Percentiles rank a stretch among this genome's conserved stretches.
Conservation (phyloP, 2,888 invertebrate species). For the Coleophora flavipennella region DNA sequence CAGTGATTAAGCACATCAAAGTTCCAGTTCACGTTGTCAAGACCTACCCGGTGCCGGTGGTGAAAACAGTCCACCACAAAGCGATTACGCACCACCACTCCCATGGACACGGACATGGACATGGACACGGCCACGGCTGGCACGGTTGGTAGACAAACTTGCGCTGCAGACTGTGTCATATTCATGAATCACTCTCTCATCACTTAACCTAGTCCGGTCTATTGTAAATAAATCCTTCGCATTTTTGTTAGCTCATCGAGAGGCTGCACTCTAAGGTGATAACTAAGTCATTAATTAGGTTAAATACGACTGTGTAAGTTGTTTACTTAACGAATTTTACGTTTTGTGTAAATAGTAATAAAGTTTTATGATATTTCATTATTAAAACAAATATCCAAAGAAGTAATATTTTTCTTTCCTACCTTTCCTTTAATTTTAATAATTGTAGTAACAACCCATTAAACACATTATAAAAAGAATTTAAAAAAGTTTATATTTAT, state of each 20-base stretch:
- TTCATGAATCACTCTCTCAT: slow-evolving; percentile 10
- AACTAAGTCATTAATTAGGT: slow-evolving; percentile 70
- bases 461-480: too few relatives aligned
- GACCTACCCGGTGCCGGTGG: slow-evolving; percentile 51
- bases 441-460: too few relatives aligned
- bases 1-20: slow-evolving; percentile 65
- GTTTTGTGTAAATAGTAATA: slow-evolving; percentile 50
- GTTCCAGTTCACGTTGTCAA: slow-evolving; percentile 57
- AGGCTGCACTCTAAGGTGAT: slow-evolving; percentile 69
- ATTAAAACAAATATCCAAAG: slow-evolving; percentile 57
- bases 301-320: slow-evolving; percentile 29
- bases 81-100: slow-evolving; percentile 32
- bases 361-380: slow-evolving; percentile 33
- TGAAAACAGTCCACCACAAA: slow-evolving; percentile 63
- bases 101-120: slow-evolving; percentile 21
- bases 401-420: slow-evolving; percentile 26
- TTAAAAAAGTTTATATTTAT: too few relatives aligned
- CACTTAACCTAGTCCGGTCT: slow-evolving; percentile 42
- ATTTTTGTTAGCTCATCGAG: slow-evolving; percentile 57
- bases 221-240: slow-evolving; percentile 53
- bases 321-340: slow-evolving; percentile 22
- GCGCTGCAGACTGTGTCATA: not conserved
- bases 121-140: slow-evolving; percentile 17
- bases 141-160: slow-evolving; percentile 16
- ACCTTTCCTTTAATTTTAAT: too few relatives aligned